Conservation (phyloP, 1,140 invertebrate species). For the Drosophila sulfurigaster region DNA sequence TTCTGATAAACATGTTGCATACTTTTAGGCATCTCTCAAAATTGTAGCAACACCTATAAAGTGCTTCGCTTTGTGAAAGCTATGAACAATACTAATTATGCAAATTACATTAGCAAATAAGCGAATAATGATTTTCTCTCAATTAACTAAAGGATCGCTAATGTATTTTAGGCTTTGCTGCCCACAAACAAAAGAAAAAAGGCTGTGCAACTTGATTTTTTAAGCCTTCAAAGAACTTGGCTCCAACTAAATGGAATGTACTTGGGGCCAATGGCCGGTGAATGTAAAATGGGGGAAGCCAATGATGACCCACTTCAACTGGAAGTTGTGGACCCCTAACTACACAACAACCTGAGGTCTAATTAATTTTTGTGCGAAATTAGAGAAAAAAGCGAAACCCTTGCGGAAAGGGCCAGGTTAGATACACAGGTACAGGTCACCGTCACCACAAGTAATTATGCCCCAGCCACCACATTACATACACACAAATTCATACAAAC, state of each 20-base stretch:
- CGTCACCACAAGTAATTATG: constrained; percentile 46
- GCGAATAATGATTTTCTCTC: constrained; percentile 6
- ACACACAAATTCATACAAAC: neutral
- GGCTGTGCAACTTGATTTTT: constrained; percentile 5
- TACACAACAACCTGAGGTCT: constrained; percentile 26
- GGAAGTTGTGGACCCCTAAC: neutral
- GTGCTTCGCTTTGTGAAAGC: neutral
- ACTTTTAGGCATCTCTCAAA: constrained; percentile 25
- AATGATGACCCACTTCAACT: constrained; percentile 37
- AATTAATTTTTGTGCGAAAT: constrained; percentile 73
- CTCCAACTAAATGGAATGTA: constrained; percentile 22
- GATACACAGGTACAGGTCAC: constrained; percentile 44
- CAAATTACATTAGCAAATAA: neutral
- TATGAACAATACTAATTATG: neutral
- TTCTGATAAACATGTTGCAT: constrained; percentile 27
- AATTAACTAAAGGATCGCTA: constrained; percentile 1
- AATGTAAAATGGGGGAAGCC: constrained; percentile 18
- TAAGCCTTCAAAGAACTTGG: constrained; percentile 12
- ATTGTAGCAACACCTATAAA: neutral
- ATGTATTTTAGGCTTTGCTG: neutral
- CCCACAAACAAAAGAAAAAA: neutral
- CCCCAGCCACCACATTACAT: constrained; percentile 2
- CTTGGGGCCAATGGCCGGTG: constrained; percentile 25
- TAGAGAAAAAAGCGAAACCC: constrained; percentile 63
- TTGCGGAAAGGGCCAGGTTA: constrained; percentile 60